Base-by-base conservation (phyloP, 2,113 vertebrate species). In the Trichomycterus rosablanca region DNA sequence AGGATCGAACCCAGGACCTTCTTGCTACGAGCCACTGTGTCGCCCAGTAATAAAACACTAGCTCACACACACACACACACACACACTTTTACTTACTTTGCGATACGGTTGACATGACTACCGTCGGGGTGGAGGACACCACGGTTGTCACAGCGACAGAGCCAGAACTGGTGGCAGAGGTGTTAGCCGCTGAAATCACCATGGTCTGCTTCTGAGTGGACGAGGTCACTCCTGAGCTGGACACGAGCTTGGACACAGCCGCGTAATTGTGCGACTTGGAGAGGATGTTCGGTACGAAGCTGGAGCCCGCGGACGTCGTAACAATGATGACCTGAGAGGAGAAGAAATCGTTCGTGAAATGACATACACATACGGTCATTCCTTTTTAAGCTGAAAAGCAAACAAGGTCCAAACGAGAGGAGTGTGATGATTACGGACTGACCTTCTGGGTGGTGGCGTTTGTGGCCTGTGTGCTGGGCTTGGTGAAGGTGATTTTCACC, bases 401-500 rank as follows among this genome's bases (percentile, higher is more conserved):
- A n/a, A n/a, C 5, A 48, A 35, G 15, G 6, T 5, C 3, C 7
- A 9, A 2, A 3, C 8, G 22, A 14, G 8, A 14, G 20, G 4
- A 3, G 6, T 39, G 32, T 76, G 26, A 7, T 3, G 3, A 4
- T 3, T 7, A 4, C 35, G 18, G 18, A 30, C 86, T 62, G 76
- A 93, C 96, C 92, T 99, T 99, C 84, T 99, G 96, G 0, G 96
- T 95, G 74, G 92, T 90, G 49, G 90, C 91, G 81, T 86, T 97
- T 79, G 94, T 95, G 20, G 92, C 96, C 86, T 94, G 94, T 43
- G 96, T 96, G 59, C 90, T 90, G 42, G 96, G 95, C 67, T 97
- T 98, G 69, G 94, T 97, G 84, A 99, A 99, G 76, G 96, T 99
- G 82, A 99, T 99, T 87, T 99, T 99, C 65, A 99, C 94, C 4